Conservation (phyloP, 1,140 invertebrate genomes). For the Planococcus citri region DNA sequence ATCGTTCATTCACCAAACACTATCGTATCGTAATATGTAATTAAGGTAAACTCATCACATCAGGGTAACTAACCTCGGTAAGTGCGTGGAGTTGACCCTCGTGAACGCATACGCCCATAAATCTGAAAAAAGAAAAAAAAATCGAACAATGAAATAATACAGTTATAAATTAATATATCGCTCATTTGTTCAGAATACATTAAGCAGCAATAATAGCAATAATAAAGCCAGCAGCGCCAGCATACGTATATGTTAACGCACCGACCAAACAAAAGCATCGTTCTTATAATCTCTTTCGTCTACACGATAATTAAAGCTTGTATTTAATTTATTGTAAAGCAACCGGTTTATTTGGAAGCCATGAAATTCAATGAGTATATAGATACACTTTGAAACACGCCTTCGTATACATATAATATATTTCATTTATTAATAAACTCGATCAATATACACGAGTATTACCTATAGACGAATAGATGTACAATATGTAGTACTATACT, state of each 20-base stretch:
- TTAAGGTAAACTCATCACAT: not conserved
- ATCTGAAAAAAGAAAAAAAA: slow-evolving; percentile 45
- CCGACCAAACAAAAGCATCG: not conserved
- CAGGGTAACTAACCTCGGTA: slow-evolving; percentile 51
- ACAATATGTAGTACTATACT: too few relatives aligned
- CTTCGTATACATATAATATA: not conserved
- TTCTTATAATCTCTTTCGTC: not conserved
- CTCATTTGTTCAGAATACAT: not conserved
- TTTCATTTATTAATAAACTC: too few relatives aligned
- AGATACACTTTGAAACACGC: not conserved
- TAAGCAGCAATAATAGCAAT: not conserved
- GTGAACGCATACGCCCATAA: slow-evolving; percentile 93
- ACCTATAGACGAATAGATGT: too few relatives aligned
- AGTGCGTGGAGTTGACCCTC: slow-evolving; percentile 88
- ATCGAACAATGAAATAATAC: not conserved
- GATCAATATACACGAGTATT: too few relatives aligned
- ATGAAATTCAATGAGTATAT: not conserved
- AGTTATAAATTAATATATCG: not conserved
- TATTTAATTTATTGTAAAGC: not conserved
- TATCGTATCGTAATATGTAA: too few relatives aligned
- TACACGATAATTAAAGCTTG: not conserved
- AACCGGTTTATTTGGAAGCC: slow-evolving; percentile 1
- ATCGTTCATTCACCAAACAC: too few relatives aligned
- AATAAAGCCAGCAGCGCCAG: not conserved
- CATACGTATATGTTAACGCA: slow-evolving; percentile 8